Evolutionary conservation across 2,113 vertebrate genomes (phyloP).

Genomic region (Spermophilus dauricus): DNA sequence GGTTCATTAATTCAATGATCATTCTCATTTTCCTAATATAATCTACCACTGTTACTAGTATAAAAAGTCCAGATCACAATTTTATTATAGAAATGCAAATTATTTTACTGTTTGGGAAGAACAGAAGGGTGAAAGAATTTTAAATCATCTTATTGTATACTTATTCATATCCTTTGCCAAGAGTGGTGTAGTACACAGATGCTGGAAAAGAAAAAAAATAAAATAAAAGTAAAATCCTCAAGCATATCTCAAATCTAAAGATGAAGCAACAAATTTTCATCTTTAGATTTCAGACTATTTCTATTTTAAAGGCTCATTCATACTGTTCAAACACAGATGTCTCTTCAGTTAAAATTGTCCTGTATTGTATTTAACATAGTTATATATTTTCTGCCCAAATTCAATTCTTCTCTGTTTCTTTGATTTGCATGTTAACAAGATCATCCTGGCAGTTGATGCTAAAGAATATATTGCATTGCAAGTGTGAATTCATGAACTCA

Average conservation of each 20-base stretch:
- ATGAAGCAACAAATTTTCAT: slow-evolving; percentile 31
- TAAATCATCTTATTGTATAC: not conserved
- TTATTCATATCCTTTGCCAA: slow-evolving; percentile 24
- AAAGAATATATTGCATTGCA: not conserved
- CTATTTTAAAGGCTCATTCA: slow-evolving; percentile 53
- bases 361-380: slow-evolving; percentile 48
- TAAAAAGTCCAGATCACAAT: not conserved
- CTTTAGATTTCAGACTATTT: slow-evolving; percentile 56
- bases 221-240: not conserved
- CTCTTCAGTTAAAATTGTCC: slow-evolving; percentile 55
- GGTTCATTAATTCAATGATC: not conserved
- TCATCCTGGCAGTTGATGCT: slow-evolving; percentile 21
- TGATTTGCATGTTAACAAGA: slow-evolving; percentile 79
- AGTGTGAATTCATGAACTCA: not conserved
- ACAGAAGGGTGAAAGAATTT: not conserved
- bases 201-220: not conserved
- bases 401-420: slow-evolving; percentile 39
- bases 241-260: not conserved
- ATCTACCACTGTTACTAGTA: not conserved
- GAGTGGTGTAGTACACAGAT: slow-evolving; percentile 37
- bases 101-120: not conserved
- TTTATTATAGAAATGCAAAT: slow-evolving; percentile 40
- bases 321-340: slow-evolving; percentile 69
- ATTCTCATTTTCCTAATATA: not conserved
- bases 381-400: slow-evolving; percentile 46